A percentile compares a stretch with the other conserved stretches of the same genome.
These are phyloP conservation scores for Xanthia togata DNA, from an alignment of 2,888 invertebrate species.

Conservation along the genomic window DNA sequence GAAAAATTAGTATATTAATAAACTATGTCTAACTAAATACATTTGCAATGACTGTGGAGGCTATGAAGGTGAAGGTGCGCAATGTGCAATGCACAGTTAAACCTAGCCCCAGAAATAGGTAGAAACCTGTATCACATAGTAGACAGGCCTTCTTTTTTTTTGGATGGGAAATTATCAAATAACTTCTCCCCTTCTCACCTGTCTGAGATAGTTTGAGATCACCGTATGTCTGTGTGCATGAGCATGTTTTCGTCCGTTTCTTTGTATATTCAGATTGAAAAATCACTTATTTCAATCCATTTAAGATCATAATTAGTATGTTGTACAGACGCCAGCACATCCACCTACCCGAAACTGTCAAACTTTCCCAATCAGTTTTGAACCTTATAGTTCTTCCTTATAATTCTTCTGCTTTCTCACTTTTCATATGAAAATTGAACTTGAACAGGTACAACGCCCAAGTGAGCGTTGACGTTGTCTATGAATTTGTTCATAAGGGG, in stretches of 20 bases:
- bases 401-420: not conserved
- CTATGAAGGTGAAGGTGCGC: not conserved
- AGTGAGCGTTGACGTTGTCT: slow-evolving; percentile 9
- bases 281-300: too few relatives aligned
- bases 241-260: too few relatives aligned
- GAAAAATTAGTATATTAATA: not conserved
- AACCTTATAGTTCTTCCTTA: too few relatives aligned
- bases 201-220: too few relatives aligned
- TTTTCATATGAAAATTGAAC: slow-evolving; percentile 21
- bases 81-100: not conserved
- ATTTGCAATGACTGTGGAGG: not conserved
- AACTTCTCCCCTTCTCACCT: too few relatives aligned
- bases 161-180: too few relatives aligned
- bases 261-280: too few relatives aligned
- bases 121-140: not conserved
- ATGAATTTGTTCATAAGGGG: not conserved
- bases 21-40: slow-evolving; percentile 8
- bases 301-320: too few relatives aligned
- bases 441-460: not conserved
- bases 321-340: too few relatives aligned
- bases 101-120: not conserved
- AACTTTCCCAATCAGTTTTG: too few relatives aligned
- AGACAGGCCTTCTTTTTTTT: not conserved
- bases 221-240: too few relatives aligned
- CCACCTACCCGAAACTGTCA: too few relatives aligned